phyloP scores from a whole-genome alignment of 1,140 invertebrate species.

The Adelges cooleyi region DNA sequence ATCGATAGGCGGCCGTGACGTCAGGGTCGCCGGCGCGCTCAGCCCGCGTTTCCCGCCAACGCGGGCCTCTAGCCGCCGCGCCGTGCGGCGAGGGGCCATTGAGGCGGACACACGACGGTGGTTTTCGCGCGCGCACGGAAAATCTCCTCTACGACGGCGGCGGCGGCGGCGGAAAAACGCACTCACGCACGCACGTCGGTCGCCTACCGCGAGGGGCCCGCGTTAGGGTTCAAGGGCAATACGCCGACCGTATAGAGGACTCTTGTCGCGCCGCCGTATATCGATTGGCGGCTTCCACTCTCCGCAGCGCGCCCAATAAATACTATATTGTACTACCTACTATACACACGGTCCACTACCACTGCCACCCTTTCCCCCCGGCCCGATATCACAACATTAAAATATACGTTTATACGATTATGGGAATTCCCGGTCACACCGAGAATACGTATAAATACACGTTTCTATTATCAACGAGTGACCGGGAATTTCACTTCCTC shows the following conservation, averaged over 20 bases:
- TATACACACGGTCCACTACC: too few relatives aligned
- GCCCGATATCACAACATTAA: too few relatives aligned
- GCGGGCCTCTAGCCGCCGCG: not conserved
- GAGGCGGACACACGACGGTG: not conserved
- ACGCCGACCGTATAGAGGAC: not conserved
- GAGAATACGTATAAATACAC: too few relatives aligned
- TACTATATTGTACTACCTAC: too few relatives aligned
- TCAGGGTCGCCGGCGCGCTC: slow-evolving; percentile 20
- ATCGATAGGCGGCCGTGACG: slow-evolving; percentile 6
- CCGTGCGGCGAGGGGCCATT: too few relatives aligned
- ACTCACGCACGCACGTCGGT: not conserved
- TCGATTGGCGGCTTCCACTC: not conserved
- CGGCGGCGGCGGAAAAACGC: not conserved
- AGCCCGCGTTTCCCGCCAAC: slow-evolving; percentile 24
- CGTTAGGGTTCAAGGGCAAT: slow-evolving; percentile 26
- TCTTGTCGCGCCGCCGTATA: slow-evolving; percentile 18
- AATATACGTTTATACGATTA: too few relatives aligned
- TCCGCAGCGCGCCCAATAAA: too few relatives aligned
- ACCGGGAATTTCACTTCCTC: too few relatives aligned
- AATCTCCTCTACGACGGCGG: not conserved
- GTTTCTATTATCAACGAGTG: too few relatives aligned
- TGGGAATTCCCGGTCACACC: too few relatives aligned
- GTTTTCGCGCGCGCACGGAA: slow-evolving; percentile 23
- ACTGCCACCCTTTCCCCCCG: too few relatives aligned
- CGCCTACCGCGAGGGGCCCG: not conserved